phyloP scores from a whole-genome alignment of 2,113 vertebrate species.

The Polypterus senegalus region DNA sequence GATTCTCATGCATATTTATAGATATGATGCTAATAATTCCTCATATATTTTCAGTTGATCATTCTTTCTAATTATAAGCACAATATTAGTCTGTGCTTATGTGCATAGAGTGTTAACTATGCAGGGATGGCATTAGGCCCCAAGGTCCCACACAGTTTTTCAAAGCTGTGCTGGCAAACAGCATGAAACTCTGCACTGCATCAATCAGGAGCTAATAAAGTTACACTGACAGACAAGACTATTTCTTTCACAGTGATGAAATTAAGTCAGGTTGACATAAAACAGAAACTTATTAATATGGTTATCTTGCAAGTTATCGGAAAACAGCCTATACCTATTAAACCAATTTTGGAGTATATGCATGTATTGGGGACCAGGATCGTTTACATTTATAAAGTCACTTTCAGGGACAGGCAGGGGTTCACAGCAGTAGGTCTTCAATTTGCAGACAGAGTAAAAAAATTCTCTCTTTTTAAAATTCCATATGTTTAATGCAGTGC shows the following conservation, averaged over 20 bases:
- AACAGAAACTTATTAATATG: constrained; percentile 78
- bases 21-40: constrained; percentile 13
- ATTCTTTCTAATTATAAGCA: constrained; percentile 7
- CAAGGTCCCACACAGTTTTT: constrained; percentile 7
- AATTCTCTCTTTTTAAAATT: too few relatives aligned
- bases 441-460: too few relatives aligned
- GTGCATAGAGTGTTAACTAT: constrained; percentile 6
- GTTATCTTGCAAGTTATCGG: constrained; percentile 64
- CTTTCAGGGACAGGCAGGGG: too few relatives aligned
- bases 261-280: constrained; percentile 87
- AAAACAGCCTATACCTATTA: constrained; percentile 64
- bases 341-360: constrained; percentile 36
- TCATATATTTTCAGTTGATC: constrained; percentile 8
- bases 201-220: constrained; percentile 83
- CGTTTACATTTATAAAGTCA: too few relatives aligned
- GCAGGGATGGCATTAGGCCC: constrained; percentile 8
- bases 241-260: constrained; percentile 81
- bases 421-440: too few relatives aligned
- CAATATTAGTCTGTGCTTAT: constrained; percentile 2
- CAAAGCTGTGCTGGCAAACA: not conserved
- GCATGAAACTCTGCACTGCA: constrained; percentile 50
- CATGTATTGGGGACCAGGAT: too few relatives aligned
- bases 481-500: too few relatives aligned
- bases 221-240: constrained; percentile 91
- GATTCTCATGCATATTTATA: constrained; percentile 13